Evolutionary conservation across 2,888 invertebrate genomes (phyloP).

Genomic region (Nemoura dubitans): DNA sequence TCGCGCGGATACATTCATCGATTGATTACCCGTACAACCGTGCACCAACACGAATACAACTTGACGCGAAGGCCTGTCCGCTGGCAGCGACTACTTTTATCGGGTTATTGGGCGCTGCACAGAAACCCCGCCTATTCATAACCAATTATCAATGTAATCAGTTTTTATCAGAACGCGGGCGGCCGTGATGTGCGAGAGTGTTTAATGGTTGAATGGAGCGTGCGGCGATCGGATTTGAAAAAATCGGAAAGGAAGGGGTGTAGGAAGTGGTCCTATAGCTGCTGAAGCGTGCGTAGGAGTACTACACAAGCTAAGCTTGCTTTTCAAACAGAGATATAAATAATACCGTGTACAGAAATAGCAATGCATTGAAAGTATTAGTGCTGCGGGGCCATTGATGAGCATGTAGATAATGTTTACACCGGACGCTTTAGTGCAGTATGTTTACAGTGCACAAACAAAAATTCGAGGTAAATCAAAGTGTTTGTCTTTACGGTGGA

Average conservation of each 20-base stretch:
- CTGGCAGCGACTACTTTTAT: not conserved
- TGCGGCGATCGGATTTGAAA: not conserved
- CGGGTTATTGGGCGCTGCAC: not conserved
- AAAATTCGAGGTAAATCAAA: no score
- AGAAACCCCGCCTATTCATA: not conserved
- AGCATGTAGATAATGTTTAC: no score
- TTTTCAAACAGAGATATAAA: no score
- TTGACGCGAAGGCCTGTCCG: not conserved
- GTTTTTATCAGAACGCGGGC: not conserved
- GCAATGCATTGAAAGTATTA: no score
- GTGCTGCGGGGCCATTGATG: no score
- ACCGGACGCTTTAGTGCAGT: no score
- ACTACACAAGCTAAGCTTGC: no score
- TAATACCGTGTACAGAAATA: no score
- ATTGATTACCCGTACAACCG: not conserved
- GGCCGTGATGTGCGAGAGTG: not conserved
- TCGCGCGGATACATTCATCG: not conserved
- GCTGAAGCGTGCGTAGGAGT: no score
- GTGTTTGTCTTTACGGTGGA: not conserved
- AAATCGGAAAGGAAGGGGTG: not conserved
- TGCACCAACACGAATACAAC: not conserved
- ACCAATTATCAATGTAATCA: conserved; percentile 7
- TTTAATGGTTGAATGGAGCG: not conserved
- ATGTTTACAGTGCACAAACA: no score
- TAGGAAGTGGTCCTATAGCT: not conserved